A percentile compares a stretch with the other conserved stretches of the same genome.
These are phyloP conservation scores for Apus apus DNA, from an alignment of 2,113 vertebrate species.

Conservation along the genomic window DNA sequence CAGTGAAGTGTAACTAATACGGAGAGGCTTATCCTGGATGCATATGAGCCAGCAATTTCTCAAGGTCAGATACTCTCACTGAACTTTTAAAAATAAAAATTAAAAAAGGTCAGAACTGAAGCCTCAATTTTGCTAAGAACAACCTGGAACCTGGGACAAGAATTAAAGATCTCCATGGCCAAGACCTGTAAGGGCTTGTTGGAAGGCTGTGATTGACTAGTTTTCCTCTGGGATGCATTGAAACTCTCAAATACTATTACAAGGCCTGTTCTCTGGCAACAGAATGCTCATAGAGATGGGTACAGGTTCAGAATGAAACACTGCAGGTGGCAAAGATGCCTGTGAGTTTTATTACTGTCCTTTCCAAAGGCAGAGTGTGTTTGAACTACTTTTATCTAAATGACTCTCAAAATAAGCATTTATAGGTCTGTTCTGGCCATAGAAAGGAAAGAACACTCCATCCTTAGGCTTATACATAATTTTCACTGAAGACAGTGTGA, in stretches of 20 bases:
- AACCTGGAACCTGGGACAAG: background rate
- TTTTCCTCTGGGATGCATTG: background rate
- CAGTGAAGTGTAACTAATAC: background rate
- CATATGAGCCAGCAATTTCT: background rate
- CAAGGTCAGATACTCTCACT: background rate
- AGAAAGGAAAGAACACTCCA: background rate
- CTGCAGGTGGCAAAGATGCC: background rate
- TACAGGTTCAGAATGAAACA: background rate
- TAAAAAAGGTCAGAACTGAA: background rate
- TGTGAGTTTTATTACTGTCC: background rate
- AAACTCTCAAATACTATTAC: background rate
- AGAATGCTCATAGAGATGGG: background rate
- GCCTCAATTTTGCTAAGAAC: background rate
- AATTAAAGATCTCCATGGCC: background rate
- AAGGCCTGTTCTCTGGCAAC: background rate
- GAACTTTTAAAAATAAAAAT: background rate
- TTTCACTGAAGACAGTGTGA: background rate
- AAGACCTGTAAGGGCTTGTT: background rate
- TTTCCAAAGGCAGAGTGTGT: background rate
- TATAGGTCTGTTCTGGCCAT: background rate
- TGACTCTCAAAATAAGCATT: background rate
- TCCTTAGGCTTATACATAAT: background rate
- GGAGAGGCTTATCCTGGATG: background rate
- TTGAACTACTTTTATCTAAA: background rate
- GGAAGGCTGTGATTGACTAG: background rate